phyloP scores from a whole-genome alignment of 2,113 vertebrate species.

The Ploceus nigricollis region DNA sequence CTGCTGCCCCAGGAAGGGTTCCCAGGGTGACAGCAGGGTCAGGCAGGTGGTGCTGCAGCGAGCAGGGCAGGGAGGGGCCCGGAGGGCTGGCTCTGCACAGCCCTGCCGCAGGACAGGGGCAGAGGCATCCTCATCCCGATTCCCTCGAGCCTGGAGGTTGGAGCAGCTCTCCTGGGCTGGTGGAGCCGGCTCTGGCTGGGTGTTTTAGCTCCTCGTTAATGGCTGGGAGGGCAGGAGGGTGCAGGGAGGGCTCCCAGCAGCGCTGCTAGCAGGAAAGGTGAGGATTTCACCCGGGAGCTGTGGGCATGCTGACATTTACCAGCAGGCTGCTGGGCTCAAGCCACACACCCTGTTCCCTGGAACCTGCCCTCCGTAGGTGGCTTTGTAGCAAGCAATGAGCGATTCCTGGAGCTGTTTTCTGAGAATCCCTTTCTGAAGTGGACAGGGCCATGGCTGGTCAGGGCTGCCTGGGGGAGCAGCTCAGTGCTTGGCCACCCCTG shows the following conservation, averaged over 20 bases:
- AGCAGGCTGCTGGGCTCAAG: neutral
- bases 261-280: neutral
- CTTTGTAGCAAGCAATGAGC: neutral
- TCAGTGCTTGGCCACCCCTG: neutral
- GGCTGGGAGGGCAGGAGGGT: neutral
- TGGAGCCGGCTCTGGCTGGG: neutral
- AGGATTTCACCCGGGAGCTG: neutral
- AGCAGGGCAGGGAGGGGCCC: neutral
- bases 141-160: neutral
- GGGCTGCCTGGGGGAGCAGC: neutral
- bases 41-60: neutral
- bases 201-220: neutral
- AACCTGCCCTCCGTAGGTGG: neutral
- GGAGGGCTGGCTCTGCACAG: neutral
- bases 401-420: neutral
- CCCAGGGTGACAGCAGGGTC: neutral
- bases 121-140: neutral
- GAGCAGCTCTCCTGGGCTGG: neutral
- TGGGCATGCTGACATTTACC: neutral
- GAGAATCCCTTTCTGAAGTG: neutral
- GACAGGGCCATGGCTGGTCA: rapidly evolving
- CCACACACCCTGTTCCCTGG: neutral
- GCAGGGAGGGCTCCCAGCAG: neutral
- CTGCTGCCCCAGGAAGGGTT: neutral
- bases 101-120: rapidly evolving